phyloP scores from a whole-genome alignment of 2,888 invertebrate genomes.

The Latheticus oryzae region DNA sequence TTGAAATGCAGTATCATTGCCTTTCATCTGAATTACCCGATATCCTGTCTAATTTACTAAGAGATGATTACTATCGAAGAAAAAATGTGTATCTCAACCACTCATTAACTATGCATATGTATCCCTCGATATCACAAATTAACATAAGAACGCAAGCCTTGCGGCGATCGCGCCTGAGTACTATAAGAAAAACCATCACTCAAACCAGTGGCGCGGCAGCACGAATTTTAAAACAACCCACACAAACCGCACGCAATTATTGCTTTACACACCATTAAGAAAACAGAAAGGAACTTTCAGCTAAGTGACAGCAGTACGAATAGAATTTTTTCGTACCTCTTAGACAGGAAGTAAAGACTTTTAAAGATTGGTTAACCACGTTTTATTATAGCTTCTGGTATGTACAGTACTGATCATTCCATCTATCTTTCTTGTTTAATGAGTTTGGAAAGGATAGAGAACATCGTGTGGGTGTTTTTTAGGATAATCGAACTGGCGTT shows the following conservation, averaged over 20 bases:
- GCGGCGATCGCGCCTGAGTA: conserved; percentile 29
- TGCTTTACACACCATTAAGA: not conserved
- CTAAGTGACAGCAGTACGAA: not conserved
- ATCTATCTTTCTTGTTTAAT: conserved; percentile 9
- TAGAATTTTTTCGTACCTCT: conserved; percentile 8
- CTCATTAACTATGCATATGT: conserved; percentile 54
- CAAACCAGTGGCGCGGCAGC: conserved; percentile 26
- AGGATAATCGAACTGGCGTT: conserved; percentile 24
- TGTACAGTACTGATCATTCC: conserved; percentile 20
- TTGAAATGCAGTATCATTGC: conserved; percentile 36
- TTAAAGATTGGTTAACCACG: conserved; percentile 30
- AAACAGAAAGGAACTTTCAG: conserved; percentile 1
- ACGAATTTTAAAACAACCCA: conserved; percentile 23
- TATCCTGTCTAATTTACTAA: conserved; percentile 48
- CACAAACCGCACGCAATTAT: conserved; percentile 17
- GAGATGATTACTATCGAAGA: conserved; percentile 45
- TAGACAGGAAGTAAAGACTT: no score
- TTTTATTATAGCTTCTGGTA: conserved; percentile 25
- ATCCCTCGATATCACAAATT: conserved; percentile 48
- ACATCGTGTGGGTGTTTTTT: conserved; percentile 31
- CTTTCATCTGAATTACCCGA: conserved; percentile 41
- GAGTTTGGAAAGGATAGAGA: conserved; percentile 18
- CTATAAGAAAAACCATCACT: conserved; percentile 19
- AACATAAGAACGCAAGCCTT: conserved; percentile 50
- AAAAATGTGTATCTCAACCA: conserved; percentile 47